Conservation (phyloP, 2,113 vertebrate genomes). For the Pedetes capensis region DNA sequence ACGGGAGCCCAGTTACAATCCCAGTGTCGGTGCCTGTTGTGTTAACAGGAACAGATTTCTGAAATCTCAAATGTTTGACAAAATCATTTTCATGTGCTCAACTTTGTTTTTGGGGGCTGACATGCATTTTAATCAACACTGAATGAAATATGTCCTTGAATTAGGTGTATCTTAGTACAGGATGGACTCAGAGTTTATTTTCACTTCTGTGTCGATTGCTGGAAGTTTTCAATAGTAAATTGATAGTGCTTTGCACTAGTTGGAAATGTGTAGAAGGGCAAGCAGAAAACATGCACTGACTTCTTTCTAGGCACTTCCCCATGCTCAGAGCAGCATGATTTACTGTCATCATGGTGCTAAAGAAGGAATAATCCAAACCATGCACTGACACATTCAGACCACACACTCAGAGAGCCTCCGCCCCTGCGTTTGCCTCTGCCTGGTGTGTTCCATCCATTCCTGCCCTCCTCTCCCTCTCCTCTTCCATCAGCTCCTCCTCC, state of each 20-base stretch:
- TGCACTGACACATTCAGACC: fast-evolving
- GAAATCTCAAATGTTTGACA: background rate
- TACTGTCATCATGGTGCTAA: background rate
- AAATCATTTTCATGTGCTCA: slow-evolving; percentile 5
- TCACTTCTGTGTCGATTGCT: background rate
- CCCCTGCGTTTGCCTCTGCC: background rate
- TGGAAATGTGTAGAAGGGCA: background rate
- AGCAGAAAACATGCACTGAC: background rate
- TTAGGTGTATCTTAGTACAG: background rate
- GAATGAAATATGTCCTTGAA: background rate
- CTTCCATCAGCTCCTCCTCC: fast-evolving
- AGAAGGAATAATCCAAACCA: fast-evolving
- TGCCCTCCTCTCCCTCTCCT: background rate
- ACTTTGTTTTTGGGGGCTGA: background rate
- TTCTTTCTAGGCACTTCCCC: background rate
- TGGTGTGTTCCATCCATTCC: background rate
- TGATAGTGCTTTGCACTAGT: background rate
- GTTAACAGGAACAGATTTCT: slow-evolving; percentile 31
- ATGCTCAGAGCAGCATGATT: background rate
- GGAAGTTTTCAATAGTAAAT: background rate
- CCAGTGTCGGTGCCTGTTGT: slow-evolving; percentile 32
- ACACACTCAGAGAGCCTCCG: fast-evolving
- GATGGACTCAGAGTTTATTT: background rate
- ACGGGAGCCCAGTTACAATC: slow-evolving; percentile 25
- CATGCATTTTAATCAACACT: background rate